Evolutionary conservation across 1,140 invertebrate genomes (phyloP).

Genomic region (Matsumurasca onukii): DNA sequence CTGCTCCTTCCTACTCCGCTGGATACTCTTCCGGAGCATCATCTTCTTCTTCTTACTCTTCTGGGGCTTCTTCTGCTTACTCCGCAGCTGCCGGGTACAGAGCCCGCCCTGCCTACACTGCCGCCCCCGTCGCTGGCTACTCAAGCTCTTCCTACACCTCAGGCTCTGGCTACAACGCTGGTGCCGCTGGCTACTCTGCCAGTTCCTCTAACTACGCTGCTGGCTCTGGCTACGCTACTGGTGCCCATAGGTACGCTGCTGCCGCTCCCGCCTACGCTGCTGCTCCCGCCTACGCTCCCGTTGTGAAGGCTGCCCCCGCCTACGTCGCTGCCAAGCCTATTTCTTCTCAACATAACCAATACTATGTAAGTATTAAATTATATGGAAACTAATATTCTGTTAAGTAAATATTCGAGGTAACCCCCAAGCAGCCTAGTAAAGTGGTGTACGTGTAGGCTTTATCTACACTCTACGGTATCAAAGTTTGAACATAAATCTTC

Average conservation of each 20-base stretch:
- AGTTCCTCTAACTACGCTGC: conserved; percentile 6
- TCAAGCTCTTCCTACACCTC: conserved; percentile 7
- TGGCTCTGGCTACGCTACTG: conserved; percentile 11
- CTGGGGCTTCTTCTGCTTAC: conserved; percentile 14
- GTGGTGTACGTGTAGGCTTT: too few species aligned
- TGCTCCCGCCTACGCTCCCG: conserved; percentile 30
- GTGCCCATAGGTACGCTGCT: conserved; percentile 11
- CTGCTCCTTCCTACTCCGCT: conserved; percentile 25
- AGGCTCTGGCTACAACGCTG: conserved; percentile 21
- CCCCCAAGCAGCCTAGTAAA: too few species aligned
- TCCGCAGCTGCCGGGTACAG: neutral
- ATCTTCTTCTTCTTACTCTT: conserved; percentile 16
- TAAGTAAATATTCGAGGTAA: neutral
- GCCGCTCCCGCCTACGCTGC: conserved; percentile 30
- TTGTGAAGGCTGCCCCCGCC: conserved; percentile 23
- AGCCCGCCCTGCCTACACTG: conserved; percentile 10
- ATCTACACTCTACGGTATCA: too few species aligned
- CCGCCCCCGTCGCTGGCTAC: conserved; percentile 32
- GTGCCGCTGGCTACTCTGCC: conserved; percentile 15
- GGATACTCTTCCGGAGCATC: conserved; percentile 14
- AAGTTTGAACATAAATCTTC: too few species aligned
- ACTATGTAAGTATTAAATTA: conserved; percentile 39
- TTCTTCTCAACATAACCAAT: conserved; percentile 38
- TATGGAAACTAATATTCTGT: neutral
- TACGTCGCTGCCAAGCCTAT: conserved; percentile 37